phyloP scores from a whole-genome alignment of 1,140 invertebrate species.

The Diuraphis noxia region DNA sequence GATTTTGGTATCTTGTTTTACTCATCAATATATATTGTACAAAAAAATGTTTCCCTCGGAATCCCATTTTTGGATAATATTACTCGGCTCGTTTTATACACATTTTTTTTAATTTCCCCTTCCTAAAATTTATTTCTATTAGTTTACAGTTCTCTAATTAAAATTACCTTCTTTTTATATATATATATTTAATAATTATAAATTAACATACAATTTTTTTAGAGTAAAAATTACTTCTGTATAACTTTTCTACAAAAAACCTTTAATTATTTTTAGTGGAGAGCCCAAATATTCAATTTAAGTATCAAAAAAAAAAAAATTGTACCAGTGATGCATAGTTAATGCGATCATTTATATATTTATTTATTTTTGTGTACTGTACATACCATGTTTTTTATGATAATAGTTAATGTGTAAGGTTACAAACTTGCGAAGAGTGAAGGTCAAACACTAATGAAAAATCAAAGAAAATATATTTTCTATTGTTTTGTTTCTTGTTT shows the following conservation, averaged over 20 bases:
- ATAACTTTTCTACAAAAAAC: slow-evolving; percentile 40
- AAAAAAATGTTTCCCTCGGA: slow-evolving; percentile 23
- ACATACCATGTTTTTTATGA: slow-evolving; percentile 51
- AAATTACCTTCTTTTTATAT: slow-evolving; percentile 50
- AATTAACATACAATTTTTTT: slow-evolving; percentile 35
- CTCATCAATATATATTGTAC: slow-evolving; percentile 36
- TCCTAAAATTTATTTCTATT: slow-evolving; percentile 34
- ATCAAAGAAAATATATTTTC: slow-evolving; percentile 34
- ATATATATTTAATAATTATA: slow-evolving; percentile 47
- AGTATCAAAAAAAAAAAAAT: slow-evolving; percentile 30
- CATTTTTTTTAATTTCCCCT: slow-evolving; percentile 1
- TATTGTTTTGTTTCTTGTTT: slow-evolving; percentile 31
- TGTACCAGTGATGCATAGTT: slow-evolving; percentile 34
- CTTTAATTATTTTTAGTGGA: slow-evolving; percentile 40
- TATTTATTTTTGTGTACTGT: slow-evolving; percentile 53
- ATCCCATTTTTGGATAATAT: slow-evolving; percentile 20
- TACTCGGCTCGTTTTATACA: slow-evolving; percentile 39
- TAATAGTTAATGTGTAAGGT: slow-evolving; percentile 45
- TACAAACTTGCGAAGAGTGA: not conserved
- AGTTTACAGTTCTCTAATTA: slow-evolving; percentile 37
- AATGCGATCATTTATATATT: slow-evolving; percentile 52
- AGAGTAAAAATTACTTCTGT: slow-evolving; percentile 41
- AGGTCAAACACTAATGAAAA: slow-evolving; percentile 26
- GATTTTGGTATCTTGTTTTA: slow-evolving; percentile 40
- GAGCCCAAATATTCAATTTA: slow-evolving; percentile 36